Conservation (phyloP, 2,797 vertebrate genomes). For the Macrochelys suwanniensis region DNA sequence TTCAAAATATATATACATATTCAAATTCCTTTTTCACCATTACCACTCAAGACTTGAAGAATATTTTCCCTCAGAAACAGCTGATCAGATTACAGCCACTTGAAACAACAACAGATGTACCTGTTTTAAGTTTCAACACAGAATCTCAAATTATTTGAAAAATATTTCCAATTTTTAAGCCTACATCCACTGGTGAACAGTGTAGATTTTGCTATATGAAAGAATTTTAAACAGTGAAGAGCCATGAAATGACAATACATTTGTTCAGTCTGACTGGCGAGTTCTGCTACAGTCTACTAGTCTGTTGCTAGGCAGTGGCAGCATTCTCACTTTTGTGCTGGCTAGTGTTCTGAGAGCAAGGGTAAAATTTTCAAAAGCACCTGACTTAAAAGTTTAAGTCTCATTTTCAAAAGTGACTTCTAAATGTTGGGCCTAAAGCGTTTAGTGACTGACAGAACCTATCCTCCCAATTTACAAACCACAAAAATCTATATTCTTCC, state of each 20-base stretch:
- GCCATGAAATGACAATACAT: too few relatives aligned
- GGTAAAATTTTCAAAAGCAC: background rate
- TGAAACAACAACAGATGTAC: background rate
- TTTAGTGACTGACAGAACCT: background rate
- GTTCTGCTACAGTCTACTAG: background rate
- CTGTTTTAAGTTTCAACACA: background rate
- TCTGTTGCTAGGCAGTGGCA: background rate
- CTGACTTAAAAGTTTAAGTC: background rate
- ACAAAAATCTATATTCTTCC: background rate
- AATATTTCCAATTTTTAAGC: background rate
- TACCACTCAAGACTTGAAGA: background rate
- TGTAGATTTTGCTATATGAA: background rate
- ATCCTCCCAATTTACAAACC: background rate
- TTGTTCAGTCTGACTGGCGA: background rate
- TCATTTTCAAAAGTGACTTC: background rate
- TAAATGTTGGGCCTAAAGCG: background rate
- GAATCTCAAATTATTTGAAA: background rate
- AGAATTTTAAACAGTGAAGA: background rate
- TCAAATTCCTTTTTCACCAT: background rate
- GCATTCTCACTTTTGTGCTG: background rate
- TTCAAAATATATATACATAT: slow-evolving; percentile 11
- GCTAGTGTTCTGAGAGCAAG: background rate
- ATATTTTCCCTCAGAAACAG: background rate
- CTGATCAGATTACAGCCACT: background rate
- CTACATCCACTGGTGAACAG: too few relatives aligned